Conservation (phyloP, 2,888 invertebrate species). For the Ophion costatus region DNA sequence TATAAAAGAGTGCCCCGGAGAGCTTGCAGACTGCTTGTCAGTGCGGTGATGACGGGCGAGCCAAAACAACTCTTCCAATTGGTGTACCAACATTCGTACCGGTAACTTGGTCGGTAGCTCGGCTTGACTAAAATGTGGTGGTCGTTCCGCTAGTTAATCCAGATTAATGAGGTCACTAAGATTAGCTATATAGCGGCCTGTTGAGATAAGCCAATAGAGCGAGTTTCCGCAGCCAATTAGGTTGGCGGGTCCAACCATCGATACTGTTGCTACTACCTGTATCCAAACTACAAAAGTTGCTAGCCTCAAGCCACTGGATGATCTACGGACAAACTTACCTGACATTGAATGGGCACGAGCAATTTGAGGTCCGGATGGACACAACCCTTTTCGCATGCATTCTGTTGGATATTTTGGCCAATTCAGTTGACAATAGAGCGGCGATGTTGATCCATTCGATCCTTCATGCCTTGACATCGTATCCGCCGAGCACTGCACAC, state of each 20-base stretch:
- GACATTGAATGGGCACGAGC: not conserved
- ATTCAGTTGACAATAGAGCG: constrained; percentile 23
- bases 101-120: not conserved
- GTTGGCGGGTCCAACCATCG: not conserved
- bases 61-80: not conserved
- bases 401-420: not conserved
- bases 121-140: not conserved
- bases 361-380: not conserved
- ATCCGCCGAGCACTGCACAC: not conserved
- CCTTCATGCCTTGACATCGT: not conserved
- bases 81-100: not conserved
- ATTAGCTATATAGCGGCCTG: not conserved
- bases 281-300: not conserved
- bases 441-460: constrained; percentile 48
- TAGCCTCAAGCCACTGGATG: not conserved
- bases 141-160: not conserved
- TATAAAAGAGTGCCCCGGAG: not conserved
- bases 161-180: not conserved
- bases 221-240: not conserved
- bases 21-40: not conserved
- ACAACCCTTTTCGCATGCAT: not conserved
- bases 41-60: not conserved
- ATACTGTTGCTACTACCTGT: not conserved
- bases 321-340: not conserved
- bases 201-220: not conserved